Evolutionary conservation across 92 coral and sea anemone genomes (phyloP).

Genomic region (Palythoa caribaeorum): DNA sequence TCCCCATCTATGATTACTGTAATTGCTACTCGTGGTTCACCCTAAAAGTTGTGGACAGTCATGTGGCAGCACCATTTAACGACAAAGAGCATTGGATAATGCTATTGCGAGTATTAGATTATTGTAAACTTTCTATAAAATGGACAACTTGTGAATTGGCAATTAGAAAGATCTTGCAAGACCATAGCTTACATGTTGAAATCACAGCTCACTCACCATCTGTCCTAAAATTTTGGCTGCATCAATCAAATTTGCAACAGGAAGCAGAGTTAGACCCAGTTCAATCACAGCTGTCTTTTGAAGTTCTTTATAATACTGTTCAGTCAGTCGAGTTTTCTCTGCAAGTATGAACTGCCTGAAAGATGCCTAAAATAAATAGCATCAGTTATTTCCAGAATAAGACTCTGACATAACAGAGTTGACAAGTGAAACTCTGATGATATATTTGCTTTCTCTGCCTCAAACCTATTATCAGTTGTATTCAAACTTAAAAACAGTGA

Average conservation of each 20-base stretch:
- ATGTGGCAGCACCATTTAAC: too few species aligned
- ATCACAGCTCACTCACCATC: conserved; percentile 72
- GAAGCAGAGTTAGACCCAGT: conserved; percentile 88
- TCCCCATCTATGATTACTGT: too few species aligned
- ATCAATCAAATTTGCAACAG: conserved; percentile 77
- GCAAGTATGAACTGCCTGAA: conserved; percentile 78
- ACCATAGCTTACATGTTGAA: background rate
- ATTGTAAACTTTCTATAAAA: too few species aligned
- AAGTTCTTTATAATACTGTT: conserved; percentile 86
- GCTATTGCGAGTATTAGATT: too few species aligned
- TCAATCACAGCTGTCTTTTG: conserved; percentile 89
- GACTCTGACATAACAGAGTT: too few species aligned
- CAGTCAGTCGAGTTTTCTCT: conserved; percentile 88
- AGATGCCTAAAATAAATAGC: conserved; percentile 53
- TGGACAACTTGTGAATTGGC: background rate
- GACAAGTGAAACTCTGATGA: too few species aligned
- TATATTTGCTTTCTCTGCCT: too few species aligned
- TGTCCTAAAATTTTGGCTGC: conserved; percentile 89
- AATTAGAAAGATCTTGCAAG: background rate
- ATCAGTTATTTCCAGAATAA: background rate
- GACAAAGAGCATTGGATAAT: too few species aligned
- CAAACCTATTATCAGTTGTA: too few species aligned
- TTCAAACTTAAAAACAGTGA: too few species aligned
- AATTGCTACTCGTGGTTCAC: too few species aligned
- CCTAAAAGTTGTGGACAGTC: too few species aligned